A percentile compares a stretch with the other conserved stretches of the same genome.
phyloP scores from a whole-genome alignment of 2,888 invertebrate species.

The Acanthopleura granulata region DNA sequence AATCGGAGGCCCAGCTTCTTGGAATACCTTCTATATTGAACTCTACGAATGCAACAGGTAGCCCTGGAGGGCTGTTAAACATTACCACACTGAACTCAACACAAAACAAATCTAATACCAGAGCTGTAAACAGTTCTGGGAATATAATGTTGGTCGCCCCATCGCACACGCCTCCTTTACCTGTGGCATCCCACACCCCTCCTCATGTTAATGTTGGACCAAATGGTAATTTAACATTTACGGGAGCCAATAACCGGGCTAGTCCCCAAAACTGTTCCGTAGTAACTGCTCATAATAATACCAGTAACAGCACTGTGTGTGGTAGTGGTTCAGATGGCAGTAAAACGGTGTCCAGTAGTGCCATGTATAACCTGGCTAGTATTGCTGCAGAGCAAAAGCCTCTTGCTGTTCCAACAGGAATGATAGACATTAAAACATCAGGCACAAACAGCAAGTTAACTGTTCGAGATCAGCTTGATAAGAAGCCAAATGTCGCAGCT shows the following conservation, averaged over 20 bases:
- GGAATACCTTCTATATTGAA: slow-evolving; percentile 60
- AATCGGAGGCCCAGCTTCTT: slow-evolving; percentile 50
- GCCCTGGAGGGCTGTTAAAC: slow-evolving; percentile 33
- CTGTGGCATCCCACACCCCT: background rate
- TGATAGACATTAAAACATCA: background rate
- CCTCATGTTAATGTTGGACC: slow-evolving; percentile 14
- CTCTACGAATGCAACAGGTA: slow-evolving; percentile 40
- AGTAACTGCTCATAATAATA: slow-evolving; percentile 15
- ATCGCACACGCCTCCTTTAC: slow-evolving; percentile 21
- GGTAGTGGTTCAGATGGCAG: slow-evolving; percentile 15
- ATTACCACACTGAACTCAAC: slow-evolving; percentile 30
- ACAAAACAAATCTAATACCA: background rate
- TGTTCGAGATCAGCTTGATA: slow-evolving; percentile 22
- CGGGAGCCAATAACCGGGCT: background rate
- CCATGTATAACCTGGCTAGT: slow-evolving; percentile 60
- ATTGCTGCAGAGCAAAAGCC: slow-evolving; percentile 63
- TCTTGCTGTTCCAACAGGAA: slow-evolving; percentile 41
- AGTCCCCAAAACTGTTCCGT: background rate
- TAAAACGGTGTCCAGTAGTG: slow-evolving; percentile 39
- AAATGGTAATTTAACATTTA: slow-evolving; percentile 1
- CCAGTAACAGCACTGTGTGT: background rate
- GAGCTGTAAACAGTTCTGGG: background rate
- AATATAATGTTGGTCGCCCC: slow-evolving; percentile 21
- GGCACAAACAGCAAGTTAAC: slow-evolving; percentile 1
- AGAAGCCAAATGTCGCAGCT: slow-evolving; percentile 10